Evolutionary conservation across 2,113 vertebrate species (phyloP).

Genomic region (Erinaceus europaeus): DNA sequence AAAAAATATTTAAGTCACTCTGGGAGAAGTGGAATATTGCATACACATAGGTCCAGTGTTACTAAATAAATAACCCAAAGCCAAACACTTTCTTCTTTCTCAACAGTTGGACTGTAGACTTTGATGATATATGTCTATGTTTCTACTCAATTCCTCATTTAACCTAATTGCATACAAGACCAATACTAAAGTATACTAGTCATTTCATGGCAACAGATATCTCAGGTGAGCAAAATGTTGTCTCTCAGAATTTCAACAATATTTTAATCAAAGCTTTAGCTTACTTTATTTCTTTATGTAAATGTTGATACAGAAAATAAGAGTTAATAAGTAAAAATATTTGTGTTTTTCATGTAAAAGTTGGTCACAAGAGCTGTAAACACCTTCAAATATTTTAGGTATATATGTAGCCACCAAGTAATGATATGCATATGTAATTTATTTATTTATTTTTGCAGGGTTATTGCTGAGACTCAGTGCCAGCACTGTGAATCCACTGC

Average conservation of each 20-base stretch:
- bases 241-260: neutral
- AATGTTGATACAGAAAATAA: conserved; percentile 22
- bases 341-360: neutral
- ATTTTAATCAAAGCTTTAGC: neutral
- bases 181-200: neutral
- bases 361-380: conserved; percentile 24
- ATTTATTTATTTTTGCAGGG: too few species aligned
- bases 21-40: too few species aligned
- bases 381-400: conserved; percentile 11
- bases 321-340: neutral
- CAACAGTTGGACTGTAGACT: neutral
- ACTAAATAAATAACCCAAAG: conserved; percentile 10
- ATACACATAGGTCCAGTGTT: too few species aligned
- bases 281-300: neutral
- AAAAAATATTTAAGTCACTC: too few species aligned
- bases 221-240: neutral
- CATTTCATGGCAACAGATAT: neutral
- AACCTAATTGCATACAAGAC: neutral
- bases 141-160: neutral
- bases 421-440: neutral
- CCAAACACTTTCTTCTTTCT: neutral
- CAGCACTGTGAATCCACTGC: too few species aligned
- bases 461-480: too few species aligned
- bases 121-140: neutral
- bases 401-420: neutral